Evolutionary conservation across 2,113 vertebrate genomes (phyloP).

Genomic region (Formicarius rufipectus): DNA sequence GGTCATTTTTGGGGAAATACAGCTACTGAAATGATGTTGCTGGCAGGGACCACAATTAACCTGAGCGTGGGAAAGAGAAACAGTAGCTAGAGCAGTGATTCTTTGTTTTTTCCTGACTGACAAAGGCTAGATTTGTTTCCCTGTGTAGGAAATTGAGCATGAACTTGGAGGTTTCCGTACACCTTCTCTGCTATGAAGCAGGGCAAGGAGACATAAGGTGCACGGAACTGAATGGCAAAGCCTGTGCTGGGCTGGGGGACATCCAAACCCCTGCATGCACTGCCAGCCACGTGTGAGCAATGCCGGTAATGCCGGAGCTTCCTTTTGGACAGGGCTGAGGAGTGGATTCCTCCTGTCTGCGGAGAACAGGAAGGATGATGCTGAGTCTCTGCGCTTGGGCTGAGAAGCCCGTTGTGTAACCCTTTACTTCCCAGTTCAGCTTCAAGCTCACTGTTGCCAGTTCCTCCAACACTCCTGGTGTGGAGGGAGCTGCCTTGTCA

Average conservation of each 20-base stretch:
- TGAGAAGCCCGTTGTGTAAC: background rate
- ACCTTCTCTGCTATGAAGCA: background rate
- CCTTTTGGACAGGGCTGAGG: background rate
- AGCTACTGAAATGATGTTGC: background rate
- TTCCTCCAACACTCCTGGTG: background rate
- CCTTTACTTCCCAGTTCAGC: background rate
- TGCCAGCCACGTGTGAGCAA: constrained; percentile 54
- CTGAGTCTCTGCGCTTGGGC: background rate
- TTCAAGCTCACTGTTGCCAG: background rate
- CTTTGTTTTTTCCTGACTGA: background rate
- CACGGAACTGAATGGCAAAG: background rate
- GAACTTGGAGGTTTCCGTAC: background rate
- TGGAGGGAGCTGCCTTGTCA: background rate
- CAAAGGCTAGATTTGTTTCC: background rate
- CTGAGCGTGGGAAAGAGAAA: background rate
- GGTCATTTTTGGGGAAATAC: background rate
- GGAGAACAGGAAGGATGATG: constrained; percentile 33
- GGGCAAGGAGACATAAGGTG: background rate
- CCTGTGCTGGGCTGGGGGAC: background rate
- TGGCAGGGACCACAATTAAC: background rate
- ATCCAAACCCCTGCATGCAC: rapidly evolving
- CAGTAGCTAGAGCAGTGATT: background rate
- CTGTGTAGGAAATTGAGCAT: background rate
- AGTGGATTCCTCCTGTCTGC: background rate
- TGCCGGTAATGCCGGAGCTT: background rate